These are phyloP conservation scores for Napeogenes sylphis DNA, from an alignment of 2,888 invertebrate genomes.

Conservation along the genomic window DNA sequence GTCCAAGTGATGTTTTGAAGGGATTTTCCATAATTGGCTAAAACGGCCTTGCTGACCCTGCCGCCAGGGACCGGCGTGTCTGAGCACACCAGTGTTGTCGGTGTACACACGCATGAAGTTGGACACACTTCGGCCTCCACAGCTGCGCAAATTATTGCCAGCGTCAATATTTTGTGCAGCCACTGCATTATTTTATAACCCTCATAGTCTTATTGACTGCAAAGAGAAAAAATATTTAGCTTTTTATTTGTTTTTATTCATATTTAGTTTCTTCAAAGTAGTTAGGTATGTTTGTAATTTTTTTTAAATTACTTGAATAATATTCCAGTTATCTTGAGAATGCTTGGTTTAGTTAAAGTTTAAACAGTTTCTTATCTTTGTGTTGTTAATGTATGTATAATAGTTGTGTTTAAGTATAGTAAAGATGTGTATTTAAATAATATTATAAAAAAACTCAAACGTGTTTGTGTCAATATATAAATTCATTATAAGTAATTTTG, in stretches of 20 bases:
- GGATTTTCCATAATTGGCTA: slow-evolving; percentile 44
- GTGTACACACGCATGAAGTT: slow-evolving; percentile 55
- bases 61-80: slow-evolving; percentile 42
- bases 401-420: too few relatives aligned
- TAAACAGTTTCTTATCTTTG: too few relatives aligned
- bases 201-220: slow-evolving; percentile 74
- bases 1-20: slow-evolving; percentile 77
- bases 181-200: slow-evolving; percentile 77
- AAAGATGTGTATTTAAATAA: too few relatives aligned
- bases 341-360: too few relatives aligned
- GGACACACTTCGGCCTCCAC: slow-evolving; percentile 55
- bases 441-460: too few relatives aligned
- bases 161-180: slow-evolving; percentile 72
- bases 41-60: slow-evolving; percentile 43
- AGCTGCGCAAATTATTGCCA: slow-evolving; percentile 70
- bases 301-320: background rate
- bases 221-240: slow-evolving; percentile 55
- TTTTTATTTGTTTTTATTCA: background rate
- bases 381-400: too few relatives aligned
- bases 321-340: too few relatives aligned
- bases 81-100: slow-evolving; percentile 51
- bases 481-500: too few relatives aligned
- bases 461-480: too few relatives aligned
- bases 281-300: background rate
- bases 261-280: slow-evolving; percentile 3